Evolutionary conservation across 2,113 vertebrate species (phyloP).

Genomic region (Syngnathoides biaculeatus): DNA sequence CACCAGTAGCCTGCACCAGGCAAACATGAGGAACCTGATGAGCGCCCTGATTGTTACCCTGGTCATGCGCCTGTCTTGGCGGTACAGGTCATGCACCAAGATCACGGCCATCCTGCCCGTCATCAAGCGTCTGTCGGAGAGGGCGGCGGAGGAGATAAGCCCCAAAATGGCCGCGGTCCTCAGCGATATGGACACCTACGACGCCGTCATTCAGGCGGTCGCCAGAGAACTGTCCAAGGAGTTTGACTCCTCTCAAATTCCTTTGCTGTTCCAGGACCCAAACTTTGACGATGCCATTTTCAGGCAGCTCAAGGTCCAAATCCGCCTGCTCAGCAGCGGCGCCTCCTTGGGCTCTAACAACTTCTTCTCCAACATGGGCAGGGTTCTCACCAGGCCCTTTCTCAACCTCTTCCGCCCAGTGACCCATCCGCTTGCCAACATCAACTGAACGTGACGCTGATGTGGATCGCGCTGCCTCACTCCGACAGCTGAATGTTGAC

Average conservation of each 20-base stretch:
- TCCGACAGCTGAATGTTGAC: no score
- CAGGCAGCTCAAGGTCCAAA: slow-evolving; percentile 1
- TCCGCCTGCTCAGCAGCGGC: not conserved
- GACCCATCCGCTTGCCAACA: not conserved
- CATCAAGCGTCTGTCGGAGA: slow-evolving; percentile 10
- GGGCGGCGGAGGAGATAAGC: not conserved
- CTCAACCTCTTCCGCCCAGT: not conserved
- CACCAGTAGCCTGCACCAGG: not conserved
- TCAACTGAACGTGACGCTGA: not conserved
- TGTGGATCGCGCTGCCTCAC: no score
- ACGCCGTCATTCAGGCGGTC: slow-evolving; percentile 1
- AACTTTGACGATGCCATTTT: slow-evolving; percentile 2
- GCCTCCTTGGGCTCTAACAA: not conserved
- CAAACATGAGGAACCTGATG: not conserved
- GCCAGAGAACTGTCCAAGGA: not conserved
- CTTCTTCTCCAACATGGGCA: not conserved
- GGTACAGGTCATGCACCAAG: not conserved
- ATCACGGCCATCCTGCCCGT: not conserved
- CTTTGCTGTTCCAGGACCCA: not conserved
- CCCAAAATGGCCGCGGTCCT: slow-evolving; percentile 3
- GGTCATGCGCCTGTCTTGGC: slow-evolving; percentile 4
- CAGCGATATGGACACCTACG: not conserved
- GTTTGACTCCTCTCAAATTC: not conserved
- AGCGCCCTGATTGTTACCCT: slow-evolving; percentile 1
- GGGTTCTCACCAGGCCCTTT: not conserved